These are phyloP conservation scores for Heliconius erato DNA, from an alignment of 2,888 invertebrate genomes.

Conservation along the genomic window DNA sequence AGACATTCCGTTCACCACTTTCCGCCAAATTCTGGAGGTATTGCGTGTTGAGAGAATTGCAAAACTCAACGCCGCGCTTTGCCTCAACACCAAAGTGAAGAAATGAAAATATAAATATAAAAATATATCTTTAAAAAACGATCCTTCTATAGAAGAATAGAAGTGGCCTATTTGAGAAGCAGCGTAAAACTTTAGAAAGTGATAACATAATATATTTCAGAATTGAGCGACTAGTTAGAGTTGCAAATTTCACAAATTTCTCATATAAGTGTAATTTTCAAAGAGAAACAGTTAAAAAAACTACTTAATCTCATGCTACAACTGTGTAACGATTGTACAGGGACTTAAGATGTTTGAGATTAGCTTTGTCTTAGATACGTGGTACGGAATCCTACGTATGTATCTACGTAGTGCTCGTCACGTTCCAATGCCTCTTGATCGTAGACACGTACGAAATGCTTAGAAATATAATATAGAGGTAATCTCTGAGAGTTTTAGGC, in stretches of 20 bases:
- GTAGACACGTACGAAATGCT: conserved; percentile 8
- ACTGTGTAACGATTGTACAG: conserved; percentile 11
- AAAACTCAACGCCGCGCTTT: too few relatives aligned
- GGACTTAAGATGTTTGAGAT: neutral
- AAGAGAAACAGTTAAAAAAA: neutral
- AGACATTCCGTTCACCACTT: too few relatives aligned
- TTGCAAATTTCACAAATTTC: neutral
- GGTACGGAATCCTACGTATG: conserved; percentile 27
- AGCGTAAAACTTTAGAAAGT: neutral
- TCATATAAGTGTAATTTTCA: neutral
- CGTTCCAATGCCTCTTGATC: conserved; percentile 28
- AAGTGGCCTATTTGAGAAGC: too few relatives aligned
- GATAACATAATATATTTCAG: neutral
- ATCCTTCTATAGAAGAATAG: too few relatives aligned
- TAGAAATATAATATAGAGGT: conserved; percentile 3
- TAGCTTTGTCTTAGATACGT: neutral
- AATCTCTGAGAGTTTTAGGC: neutral
- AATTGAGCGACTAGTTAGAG: neutral
- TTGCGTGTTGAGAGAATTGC: too few relatives aligned
- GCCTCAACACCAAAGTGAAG: too few relatives aligned
- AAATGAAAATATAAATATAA: too few relatives aligned
- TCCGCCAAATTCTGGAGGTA: too few relatives aligned
- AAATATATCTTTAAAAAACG: too few relatives aligned
- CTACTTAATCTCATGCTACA: neutral
- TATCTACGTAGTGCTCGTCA: conserved; percentile 24